Base-by-base conservation (phyloP, 2,113 vertebrate species). In the Prionailurus bengalensis region DNA sequence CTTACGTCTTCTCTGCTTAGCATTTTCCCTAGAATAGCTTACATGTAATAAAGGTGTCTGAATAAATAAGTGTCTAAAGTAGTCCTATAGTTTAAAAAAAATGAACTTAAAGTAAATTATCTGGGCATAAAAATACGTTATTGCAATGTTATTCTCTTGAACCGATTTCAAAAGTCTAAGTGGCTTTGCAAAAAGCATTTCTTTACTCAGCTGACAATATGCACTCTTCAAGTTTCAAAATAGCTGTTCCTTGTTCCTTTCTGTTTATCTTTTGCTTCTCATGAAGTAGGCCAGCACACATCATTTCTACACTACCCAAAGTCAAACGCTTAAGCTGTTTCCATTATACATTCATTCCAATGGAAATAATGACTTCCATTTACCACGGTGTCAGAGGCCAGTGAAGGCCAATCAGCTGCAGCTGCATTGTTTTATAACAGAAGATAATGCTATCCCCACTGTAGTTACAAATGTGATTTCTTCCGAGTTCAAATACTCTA, bases 401-500 rank as follows among this genome's bases (percentile, higher is more conserved):
- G 96, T 84, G 36, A 17, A 76, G 70, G 94, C 92, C 89, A 95
- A 96, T 98, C 81, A 89, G 87, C 78, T 98, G 93, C 95, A 97
- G 92, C 45, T 74, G 78, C 63, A 89, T 85, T 96, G 42, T 97
- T 95, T 91, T 97, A 94, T 88, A 98, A 98, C 79, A 94, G 95
- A 98, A 98, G 95, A 97, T 92, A 98, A 94, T 95, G 89, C 81
- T 93, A 96, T 88, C 71, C 97, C 45, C 53, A 93, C 86, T 98
- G 95, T 95, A 98, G 94, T 98, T 98, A 98, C 98, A 98, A 98
- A 98, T 98, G 93, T 98, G 96, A 98, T 98, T 98, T 98, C 95
- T 93, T 99, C 96, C 42, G 97, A 98, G 97, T 98, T 99, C 98
- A 98, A 93, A 98, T 78, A 98, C 93, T 97, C 98, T 99, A 96